Evolutionary conservation across 2,888 invertebrate genomes (phyloP).

Genomic region (Drosophila paucipuncta): DNA sequence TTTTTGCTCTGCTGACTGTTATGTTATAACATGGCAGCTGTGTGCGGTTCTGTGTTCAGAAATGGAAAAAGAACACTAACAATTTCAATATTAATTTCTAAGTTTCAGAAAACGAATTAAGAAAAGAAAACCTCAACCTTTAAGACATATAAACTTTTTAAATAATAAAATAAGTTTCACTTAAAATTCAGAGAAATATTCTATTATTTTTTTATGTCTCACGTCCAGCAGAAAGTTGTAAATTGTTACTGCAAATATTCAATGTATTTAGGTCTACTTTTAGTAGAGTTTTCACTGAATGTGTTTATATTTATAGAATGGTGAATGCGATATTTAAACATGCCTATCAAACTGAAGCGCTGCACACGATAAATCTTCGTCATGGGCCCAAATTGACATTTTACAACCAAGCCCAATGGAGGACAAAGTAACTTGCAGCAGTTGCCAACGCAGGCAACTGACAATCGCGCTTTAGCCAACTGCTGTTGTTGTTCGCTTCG

Average conservation of each 20-base stretch:
- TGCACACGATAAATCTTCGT: constrained; percentile 76
- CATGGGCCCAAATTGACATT: constrained; percentile 77
- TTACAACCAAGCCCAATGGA: constrained; percentile 65
- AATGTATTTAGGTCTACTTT: not conserved
- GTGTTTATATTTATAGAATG: constrained; percentile 2
- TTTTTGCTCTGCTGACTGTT: too few species aligned
- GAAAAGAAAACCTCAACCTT: not conserved
- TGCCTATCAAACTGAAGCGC: constrained; percentile 62
- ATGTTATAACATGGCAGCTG: too few species aligned
- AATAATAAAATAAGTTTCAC: not conserved
- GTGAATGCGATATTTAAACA: constrained; percentile 56
- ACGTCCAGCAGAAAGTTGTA: too few species aligned
- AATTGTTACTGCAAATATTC: not conserved
- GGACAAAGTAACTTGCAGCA: constrained; percentile 66
- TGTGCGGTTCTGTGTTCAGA: too few species aligned
- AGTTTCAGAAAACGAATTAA: not conserved
- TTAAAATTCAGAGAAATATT: not conserved
- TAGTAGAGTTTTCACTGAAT: not conserved
- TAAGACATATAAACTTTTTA: not conserved
- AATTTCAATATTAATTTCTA: not conserved
- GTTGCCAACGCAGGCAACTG: constrained; percentile 38
- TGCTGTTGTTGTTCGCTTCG: constrained; percentile 28
- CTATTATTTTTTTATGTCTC: too few species aligned
- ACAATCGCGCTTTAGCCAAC: constrained; percentile 41
- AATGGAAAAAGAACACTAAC: too few species aligned